A percentile compares a stretch with the other conserved stretches of the same genome.
Conservation (phyloP, 2,113 vertebrate species). For the Thermophis baileyi region DNA sequence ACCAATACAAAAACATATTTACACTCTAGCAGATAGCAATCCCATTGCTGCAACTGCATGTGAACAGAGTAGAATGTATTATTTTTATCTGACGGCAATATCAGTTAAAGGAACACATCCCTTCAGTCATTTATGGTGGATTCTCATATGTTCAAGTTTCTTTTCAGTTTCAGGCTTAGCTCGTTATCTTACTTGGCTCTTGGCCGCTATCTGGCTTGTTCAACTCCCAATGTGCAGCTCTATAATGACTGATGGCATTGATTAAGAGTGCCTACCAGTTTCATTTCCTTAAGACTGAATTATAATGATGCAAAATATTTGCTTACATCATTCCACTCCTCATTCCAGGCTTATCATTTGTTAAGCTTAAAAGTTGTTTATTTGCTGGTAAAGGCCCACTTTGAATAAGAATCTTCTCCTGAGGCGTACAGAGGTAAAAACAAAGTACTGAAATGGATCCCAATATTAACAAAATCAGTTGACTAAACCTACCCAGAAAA, state of each 20-base stretch:
- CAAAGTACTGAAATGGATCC: not conserved
- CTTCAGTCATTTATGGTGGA: not conserved
- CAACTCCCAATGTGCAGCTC: not conserved
- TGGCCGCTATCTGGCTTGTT: not conserved
- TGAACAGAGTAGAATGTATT: too few relatives aligned
- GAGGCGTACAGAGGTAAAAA: not conserved
- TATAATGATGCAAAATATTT: not conserved
- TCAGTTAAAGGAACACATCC: not conserved
- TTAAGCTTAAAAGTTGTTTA: not conserved
- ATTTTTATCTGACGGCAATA: not conserved
- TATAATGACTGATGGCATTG: not conserved
- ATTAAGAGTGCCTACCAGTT: not conserved
- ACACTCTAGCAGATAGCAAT: not conserved
- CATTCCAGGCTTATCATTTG: not conserved
- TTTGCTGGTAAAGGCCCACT: not conserved
- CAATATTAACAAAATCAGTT: not conserved
- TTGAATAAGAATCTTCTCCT: not conserved
- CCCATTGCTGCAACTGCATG: not conserved
- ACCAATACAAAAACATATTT: not conserved
- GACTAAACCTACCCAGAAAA: not conserved
- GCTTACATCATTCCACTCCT: not conserved
- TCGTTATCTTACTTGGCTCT: not conserved
- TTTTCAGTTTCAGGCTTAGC: not conserved
- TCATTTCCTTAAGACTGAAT: not conserved
- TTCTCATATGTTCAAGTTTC: not conserved